phyloP scores from a whole-genome alignment of 1,140 invertebrate species.

The Homarus americanus region DNA sequence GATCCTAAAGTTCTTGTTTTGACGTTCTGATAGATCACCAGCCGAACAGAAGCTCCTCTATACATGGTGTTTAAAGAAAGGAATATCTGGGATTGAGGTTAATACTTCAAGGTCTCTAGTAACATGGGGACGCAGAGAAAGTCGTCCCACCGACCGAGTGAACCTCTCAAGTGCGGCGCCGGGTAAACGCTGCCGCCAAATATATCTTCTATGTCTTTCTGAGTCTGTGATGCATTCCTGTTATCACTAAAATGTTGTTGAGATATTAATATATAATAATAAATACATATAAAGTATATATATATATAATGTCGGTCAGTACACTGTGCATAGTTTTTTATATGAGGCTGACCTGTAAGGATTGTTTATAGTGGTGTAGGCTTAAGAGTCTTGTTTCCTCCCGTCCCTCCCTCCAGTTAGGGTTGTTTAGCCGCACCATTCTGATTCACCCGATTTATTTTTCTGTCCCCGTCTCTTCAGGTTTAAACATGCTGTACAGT shows the following conservation, averaged over 20 bases:
- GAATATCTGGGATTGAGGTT: no score
- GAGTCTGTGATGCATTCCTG: slow-evolving; percentile 63
- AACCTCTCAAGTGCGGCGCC: not conserved
- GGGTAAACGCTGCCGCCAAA: not conserved
- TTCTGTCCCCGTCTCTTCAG: not conserved
- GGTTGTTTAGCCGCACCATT: not conserved
- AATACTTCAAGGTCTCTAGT: no score
- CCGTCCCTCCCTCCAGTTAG: not conserved
- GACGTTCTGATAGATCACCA: no score
- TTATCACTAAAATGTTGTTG: slow-evolving; percentile 32
- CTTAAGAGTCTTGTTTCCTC: not conserved
- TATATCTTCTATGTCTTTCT: slow-evolving; percentile 61
- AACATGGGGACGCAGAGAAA: not conserved
- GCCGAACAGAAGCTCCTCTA: no score
- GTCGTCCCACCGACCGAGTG: not conserved
- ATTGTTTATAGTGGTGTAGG: slow-evolving; percentile 9
- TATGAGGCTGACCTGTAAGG: slow-evolving; percentile 15
- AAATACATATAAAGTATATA: slow-evolving; percentile 26
- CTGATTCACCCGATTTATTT: not conserved
- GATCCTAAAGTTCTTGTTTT: no score
- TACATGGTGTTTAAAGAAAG: no score
- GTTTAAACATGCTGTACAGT: no score
- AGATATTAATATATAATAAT: slow-evolving; percentile 11
- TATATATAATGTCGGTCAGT: slow-evolving; percentile 1
- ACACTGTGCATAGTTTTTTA: slow-evolving; percentile 18